Evolutionary conservation across 1,140 invertebrate genomes (phyloP).

Genomic region (Doryteuthis pealeii): DNA sequence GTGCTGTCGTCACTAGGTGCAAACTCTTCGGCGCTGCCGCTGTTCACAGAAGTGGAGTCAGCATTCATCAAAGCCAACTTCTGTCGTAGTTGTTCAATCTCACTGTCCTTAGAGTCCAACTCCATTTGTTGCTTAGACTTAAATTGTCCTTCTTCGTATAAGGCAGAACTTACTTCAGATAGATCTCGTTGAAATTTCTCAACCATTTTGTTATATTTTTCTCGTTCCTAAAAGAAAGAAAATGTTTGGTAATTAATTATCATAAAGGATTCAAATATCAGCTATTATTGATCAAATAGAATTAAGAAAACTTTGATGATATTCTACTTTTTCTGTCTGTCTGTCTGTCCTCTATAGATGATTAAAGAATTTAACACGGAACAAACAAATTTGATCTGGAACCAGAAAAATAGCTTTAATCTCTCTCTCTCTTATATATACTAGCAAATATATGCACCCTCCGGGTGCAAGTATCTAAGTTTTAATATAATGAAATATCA

Average conservation of each 20-base stretch:
- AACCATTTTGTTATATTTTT: slow-evolving; percentile 87
- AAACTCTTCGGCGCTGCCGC: slow-evolving; percentile 63
- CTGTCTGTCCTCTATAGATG: too few species aligned
- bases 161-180: slow-evolving; percentile 76
- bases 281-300: not conserved
- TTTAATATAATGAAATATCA: too few species aligned
- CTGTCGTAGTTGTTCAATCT: slow-evolving; percentile 88
- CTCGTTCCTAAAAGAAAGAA: slow-evolving; percentile 69
- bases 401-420: too few species aligned
- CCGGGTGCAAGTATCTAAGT: too few species aligned
- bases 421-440: too few species aligned
- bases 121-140: slow-evolving; percentile 89
- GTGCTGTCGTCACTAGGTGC: not conserved
- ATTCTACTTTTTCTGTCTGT: too few species aligned
- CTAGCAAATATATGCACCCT: too few species aligned
- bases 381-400: too few species aligned
- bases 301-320: too few species aligned
- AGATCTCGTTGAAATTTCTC: slow-evolving; percentile 82
- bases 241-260: slow-evolving; percentile 21
- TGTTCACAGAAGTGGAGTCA: slow-evolving; percentile 87
- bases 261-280: slow-evolving; percentile 1
- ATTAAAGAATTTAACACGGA: too few species aligned
- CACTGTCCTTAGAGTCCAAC: slow-evolving; percentile 91
- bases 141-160: slow-evolving; percentile 70
- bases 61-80: slow-evolving; percentile 67